Conservation (phyloP, 2,888 invertebrate genomes). For the Pardosa pseudoannulata region DNA sequence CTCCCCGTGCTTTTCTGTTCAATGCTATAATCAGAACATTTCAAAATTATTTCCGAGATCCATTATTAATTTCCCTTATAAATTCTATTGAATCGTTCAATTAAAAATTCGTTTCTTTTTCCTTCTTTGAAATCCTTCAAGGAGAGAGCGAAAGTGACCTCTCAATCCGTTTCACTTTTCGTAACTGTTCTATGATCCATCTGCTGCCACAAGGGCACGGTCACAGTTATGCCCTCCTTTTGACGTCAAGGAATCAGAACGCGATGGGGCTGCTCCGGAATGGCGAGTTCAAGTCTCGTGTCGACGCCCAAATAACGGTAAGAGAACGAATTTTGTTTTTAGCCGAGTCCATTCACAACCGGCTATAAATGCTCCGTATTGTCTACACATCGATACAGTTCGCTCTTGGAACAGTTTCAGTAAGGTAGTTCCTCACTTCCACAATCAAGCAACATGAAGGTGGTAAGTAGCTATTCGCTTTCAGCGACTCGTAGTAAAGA, state of each 20-base stretch:
- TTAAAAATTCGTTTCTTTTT: conserved; percentile 3
- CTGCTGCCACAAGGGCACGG: conserved; percentile 9
- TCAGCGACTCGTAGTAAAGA: too few species aligned
- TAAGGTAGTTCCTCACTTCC: not conserved
- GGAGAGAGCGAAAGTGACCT: not conserved
- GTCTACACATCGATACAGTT: not conserved
- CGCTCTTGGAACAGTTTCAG: not conserved
- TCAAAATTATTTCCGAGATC: not conserved
- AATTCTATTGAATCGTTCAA: not conserved
- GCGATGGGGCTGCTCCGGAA: conserved; percentile 1
- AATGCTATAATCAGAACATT: not conserved
- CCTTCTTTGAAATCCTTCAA: not conserved
- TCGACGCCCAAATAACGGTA: not conserved
- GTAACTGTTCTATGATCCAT: not conserved
- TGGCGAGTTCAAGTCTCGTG: not conserved
- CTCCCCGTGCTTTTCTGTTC: not conserved
- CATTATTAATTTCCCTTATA: not conserved
- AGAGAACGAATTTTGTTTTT: not conserved
- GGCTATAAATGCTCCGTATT: not conserved
- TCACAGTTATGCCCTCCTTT: conserved; percentile 1
- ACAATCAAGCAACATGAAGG: not conserved
- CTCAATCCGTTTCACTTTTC: not conserved
- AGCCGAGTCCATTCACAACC: not conserved
- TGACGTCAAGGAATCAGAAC: not conserved
- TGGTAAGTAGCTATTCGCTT: conserved; percentile 3